These are phyloP conservation scores for Andrena bicolor DNA, from an alignment of 2,888 invertebrate genomes.

Conservation along the genomic window DNA sequence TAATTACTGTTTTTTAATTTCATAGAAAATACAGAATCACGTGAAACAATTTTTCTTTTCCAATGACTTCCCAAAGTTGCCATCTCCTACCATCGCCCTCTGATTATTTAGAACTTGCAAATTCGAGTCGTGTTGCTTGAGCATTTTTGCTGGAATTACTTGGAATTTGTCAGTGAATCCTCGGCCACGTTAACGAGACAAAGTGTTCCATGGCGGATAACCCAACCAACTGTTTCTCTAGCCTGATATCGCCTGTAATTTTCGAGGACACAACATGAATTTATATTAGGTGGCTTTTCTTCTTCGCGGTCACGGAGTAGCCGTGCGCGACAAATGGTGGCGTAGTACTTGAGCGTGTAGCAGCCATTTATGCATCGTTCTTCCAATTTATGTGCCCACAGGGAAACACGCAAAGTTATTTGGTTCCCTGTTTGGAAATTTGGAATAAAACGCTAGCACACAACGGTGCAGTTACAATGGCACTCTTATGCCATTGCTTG, in stretches of 20 bases:
- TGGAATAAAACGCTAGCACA: background rate
- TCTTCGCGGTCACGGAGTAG: conserved; percentile 28
- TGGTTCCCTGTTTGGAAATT: conserved; percentile 7
- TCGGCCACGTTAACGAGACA: conserved; percentile 57
- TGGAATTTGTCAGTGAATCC: conserved; percentile 22
- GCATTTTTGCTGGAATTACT: conserved; percentile 34
- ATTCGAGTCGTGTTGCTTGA: background rate
- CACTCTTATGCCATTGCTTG: background rate
- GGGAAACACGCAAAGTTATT: conserved; percentile 17
- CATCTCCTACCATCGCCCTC: background rate
- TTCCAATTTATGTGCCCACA: conserved; percentile 27
- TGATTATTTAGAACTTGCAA: background rate
- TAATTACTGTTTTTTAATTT: too few relatives aligned
- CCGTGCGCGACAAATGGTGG: conserved; percentile 45
- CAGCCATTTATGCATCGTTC: conserved; percentile 13
- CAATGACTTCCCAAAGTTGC: too few relatives aligned
- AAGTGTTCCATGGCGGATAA: conserved; percentile 37
- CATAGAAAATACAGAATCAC: too few relatives aligned
- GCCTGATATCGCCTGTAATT: conserved; percentile 54
- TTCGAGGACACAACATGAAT: conserved; percentile 50
- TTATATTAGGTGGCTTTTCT: conserved; percentile 53
- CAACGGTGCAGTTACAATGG: background rate
- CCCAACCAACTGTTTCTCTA: conserved; percentile 19
- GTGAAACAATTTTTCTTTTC: too few relatives aligned
- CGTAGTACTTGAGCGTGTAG: conserved; percentile 13